Base-by-base conservation (phyloP, 2,797 vertebrate genomes). In the Pseudopleuronectes americanus region DNA sequence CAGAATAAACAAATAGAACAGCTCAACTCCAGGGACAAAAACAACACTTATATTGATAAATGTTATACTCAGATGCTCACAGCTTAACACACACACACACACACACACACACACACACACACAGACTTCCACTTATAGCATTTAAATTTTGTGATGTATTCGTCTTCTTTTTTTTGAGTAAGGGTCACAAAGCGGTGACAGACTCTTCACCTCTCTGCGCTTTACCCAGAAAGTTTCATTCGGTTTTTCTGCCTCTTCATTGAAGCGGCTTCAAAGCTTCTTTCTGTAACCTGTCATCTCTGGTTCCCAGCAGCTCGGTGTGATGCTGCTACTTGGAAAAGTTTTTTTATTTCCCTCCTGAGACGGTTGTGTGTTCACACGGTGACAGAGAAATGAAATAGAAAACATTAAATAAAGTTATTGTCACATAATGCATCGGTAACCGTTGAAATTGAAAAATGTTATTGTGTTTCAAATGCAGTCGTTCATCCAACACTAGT, bases 281-380 rank as follows among this genome's bases (percentile, higher is more conserved):
- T 61, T 4, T n/a, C 3, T n/a, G 17, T 69, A 55, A 73, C 75
- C 69, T 65, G 48, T 88, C 67, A 60, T 75, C 33, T 26, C 57
- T 36, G 53, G 45, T 66, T 49, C 55, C 71, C 71, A 66, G 21
- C 38, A 48, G 26, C 76, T 71, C 64, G 60, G 9, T 60, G 21
- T 61, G 48, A 56, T 21, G 13, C 47, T 56, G 49, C 13, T 51
- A 16, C 62, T 38, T 38, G 9, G 12, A 12, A 38, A 38, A 43
- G 8, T 10, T 10, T 38, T 38, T 38, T 38, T 38, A 38, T 38
- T 38, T 13, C 36, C 36, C 9, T 4, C 36, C 36, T 38, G 31
- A 33, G 31, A 33, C 31, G 31, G 31, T 33, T 33, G 31, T 33
- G 36, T 38, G 10, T 38, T 38, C 2, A 8, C 22, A 36, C 26